Percentiles rank a stretch among this genome's conserved stretches.
Evolutionary conservation across 2,113 vertebrate species (phyloP).

Genomic region (Ardeotis arabs): DNA sequence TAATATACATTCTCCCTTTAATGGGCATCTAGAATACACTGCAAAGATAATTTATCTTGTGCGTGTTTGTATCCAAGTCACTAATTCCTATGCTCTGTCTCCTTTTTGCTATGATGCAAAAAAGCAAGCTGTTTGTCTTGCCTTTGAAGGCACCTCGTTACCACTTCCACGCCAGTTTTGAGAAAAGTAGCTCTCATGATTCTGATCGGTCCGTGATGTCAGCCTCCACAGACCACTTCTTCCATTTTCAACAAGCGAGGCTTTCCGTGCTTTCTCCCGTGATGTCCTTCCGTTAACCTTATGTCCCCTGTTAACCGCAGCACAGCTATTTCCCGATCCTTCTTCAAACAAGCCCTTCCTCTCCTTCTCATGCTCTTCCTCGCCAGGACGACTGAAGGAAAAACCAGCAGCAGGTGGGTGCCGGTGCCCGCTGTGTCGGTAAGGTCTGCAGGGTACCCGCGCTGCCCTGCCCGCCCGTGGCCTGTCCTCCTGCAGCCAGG

Average conservation of each 20-base stretch:
- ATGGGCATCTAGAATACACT: neutral
- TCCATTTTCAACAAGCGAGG: neutral
- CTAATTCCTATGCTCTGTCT: neutral
- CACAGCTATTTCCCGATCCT: neutral
- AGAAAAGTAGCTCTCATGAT: neutral
- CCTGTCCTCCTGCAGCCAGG: too few relatives aligned
- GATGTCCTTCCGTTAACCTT: neutral
- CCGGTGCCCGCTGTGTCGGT: rapidly evolving
- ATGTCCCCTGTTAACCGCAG: neutral
- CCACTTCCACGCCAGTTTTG: neutral
- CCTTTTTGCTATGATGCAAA: neutral
- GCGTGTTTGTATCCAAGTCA: neutral
- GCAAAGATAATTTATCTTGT: neutral
- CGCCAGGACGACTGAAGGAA: neutral
- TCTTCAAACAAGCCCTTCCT: neutral
- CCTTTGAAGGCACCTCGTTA: neutral
- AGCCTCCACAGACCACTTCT: neutral
- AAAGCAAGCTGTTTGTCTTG: neutral
- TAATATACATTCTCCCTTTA: neutral
- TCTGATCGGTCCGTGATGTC: rapidly evolving
- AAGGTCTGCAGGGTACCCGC: rapidly evolving
- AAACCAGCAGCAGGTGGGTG: neutral
- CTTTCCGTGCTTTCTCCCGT: neutral
- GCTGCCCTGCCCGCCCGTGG: neutral
- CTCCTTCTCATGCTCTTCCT: neutral